These are phyloP conservation scores for Tricholaema leucomelas DNA, from an alignment of 2,113 vertebrate genomes.

Conservation along the genomic window DNA sequence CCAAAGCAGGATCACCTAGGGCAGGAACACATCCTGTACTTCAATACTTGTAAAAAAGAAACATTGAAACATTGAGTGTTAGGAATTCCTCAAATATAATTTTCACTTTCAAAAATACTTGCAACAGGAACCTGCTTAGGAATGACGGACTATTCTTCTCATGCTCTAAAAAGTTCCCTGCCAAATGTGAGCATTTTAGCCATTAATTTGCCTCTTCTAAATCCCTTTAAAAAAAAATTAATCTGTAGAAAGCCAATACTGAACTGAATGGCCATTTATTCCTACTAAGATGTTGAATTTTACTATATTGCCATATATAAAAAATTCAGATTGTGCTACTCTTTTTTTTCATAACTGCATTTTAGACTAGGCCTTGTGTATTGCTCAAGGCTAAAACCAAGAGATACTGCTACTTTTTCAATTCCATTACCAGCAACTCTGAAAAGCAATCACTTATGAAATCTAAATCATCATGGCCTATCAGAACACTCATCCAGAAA, in stretches of 20 bases:
- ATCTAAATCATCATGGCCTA: not conserved
- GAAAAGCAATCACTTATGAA: not conserved
- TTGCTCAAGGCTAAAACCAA: not conserved
- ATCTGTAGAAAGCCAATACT: not conserved
- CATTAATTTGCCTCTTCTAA: not conserved
- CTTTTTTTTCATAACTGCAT: not conserved
- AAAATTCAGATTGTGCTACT: not conserved
- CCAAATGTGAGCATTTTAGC: not conserved
- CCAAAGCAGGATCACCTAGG: too few relatives aligned
- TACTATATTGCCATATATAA: not conserved
- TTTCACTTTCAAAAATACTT: not conserved
- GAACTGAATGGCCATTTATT: not conserved
- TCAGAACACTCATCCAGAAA: not conserved
- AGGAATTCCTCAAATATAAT: not conserved
- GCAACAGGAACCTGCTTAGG: not conserved
- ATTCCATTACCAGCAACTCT: not conserved
- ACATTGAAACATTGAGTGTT: too few relatives aligned
- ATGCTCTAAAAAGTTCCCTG: not conserved
- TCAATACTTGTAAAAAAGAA: too few relatives aligned
- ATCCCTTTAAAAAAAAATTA: not conserved
- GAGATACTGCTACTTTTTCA: not conserved
- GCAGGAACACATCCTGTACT: too few relatives aligned
- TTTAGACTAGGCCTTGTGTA: not conserved
- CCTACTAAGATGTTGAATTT: not conserved
- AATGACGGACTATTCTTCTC: not conserved